Conservation (phyloP, 2,797 vertebrate species). For the Tenualosa thibaudeaui region DNA sequence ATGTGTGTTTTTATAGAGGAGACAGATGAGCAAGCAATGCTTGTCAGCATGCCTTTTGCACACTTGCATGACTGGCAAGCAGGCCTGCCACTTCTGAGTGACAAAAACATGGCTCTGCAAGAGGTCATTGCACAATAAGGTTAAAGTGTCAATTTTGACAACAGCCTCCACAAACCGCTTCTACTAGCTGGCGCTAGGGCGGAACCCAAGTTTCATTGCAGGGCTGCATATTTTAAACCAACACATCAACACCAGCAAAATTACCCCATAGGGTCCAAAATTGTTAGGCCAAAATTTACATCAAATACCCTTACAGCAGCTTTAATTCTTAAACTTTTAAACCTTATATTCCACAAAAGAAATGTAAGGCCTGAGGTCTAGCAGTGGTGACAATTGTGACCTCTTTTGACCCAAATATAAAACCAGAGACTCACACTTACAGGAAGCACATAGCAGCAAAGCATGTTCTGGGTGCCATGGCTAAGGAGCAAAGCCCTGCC, state of each 20-base stretch:
- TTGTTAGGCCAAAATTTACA: not conserved
- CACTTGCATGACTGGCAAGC: not conserved
- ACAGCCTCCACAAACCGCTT: constrained; percentile 3
- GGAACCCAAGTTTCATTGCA: not conserved
- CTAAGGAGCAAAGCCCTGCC: not conserved
- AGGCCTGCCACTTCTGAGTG: not conserved
- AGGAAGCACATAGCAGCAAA: not conserved
- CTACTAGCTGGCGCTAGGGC: not conserved
- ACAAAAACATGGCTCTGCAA: not conserved
- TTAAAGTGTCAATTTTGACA: constrained; percentile 12
- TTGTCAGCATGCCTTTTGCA: not conserved
- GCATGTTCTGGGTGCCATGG: not conserved
- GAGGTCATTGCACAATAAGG: not conserved
- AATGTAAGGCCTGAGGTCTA: not conserved
- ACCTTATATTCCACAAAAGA: not conserved
- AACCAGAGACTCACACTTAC: not conserved
- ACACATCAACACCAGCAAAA: not conserved
- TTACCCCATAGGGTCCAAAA: not conserved
- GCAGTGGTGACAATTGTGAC: not conserved
- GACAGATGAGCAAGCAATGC: not conserved
- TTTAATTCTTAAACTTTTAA: not conserved
- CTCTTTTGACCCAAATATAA: constrained; percentile 4
- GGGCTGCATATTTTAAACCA: not conserved
- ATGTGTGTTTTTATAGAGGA: not conserved
- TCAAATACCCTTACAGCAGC: not conserved